Evolutionary conservation across 2,797 vertebrate genomes (phyloP), one percentile per base, ranked within the genome.

Genomic region (Tenualosa ilisha): DNA sequence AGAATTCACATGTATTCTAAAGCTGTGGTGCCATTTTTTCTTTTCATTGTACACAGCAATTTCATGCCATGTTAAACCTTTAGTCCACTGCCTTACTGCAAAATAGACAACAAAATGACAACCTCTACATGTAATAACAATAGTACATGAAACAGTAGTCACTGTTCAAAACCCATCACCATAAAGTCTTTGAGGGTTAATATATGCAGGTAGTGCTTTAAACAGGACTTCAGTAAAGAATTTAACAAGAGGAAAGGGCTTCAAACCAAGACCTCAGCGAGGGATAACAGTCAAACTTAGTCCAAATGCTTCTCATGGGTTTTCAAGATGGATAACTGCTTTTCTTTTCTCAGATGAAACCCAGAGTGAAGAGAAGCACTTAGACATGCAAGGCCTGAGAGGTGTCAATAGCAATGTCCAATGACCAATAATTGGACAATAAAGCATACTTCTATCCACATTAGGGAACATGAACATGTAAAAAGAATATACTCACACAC

Each of bases 391-490:
- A 37, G 68, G 37, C 37, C 68, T 75, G 63, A 85, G 81, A 56
- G 51, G 50, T 53, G 11, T 75, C 11, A 53, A 9, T 56, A 86
- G 68, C 68, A 82, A 50, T 84, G 53, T 46, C 83, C n/a, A n/a
- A n/a, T 84, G 56, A 83, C 82, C 53, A 31, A 51, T 22, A 82
- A 63, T 81, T 82, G 81, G 83, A 85, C 7, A 53, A 84, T 83
- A 85, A 37, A 83, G 4, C 37, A 75, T 75, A 37, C 37, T 75
- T 75, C 37, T 37, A 75, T 40, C 68, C 63, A 68, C 68, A 15
- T 43, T 75, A 75, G 68, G 68, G 31, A 75, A 75, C 68, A 75
- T 75, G 65, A 40, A 72, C 65, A 72, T 40, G 37, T n/a, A 37
- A 75, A 75, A 20, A 75, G 37, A 75, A 37, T 17, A 31, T 43